Evolutionary conservation across 2,888 invertebrate species (phyloP), one percentile per base, ranked within the genome.

Genomic region (Mythimna pallens): DNA sequence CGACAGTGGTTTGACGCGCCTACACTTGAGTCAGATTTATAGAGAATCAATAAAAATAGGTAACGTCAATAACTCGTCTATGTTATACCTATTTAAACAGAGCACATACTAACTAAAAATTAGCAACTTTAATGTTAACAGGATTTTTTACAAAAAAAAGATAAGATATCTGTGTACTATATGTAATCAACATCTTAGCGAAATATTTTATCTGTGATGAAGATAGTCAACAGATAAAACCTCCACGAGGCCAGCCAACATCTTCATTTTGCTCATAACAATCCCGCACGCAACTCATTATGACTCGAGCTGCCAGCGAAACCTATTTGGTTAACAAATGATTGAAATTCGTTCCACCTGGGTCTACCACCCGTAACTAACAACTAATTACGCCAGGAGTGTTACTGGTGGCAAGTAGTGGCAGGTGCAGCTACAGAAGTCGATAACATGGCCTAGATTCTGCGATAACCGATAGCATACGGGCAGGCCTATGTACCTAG

Each of bases 381-480:
- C 75, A 62, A 78, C 81, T 86, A 84, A 87, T 87, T 85, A 84
- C 75, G 65, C 22, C 78, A 77, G 70, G 75, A 64, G 68, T 71
- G 54, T 80, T 74, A 77, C 57, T 74, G 70, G 80, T 65, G 73
- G 74, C 73, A 75, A 73, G 72, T 77, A 73, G 75, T 77, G 72
- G 84, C 90, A 89, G 88, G 88, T 89, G 87, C 84, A 78, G 82
- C 54, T 67, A 84, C 80, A 84, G 85, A 84, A 89, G 85, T 83
- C 80, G 87, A 90, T 89, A 89, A 86, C 87, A 86, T 86, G 92
- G 86, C 92, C 93, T 91, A 92, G 89, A 91, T 92, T 86, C 78
- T 68, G 72, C 87, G 80, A 84, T 87, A 79, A 67, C 67, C 65
- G 59, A 78, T 73, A 83, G 76, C 68, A 70, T 70, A 68, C 76